Evolutionary conservation across 1,140 invertebrate genomes (phyloP), one percentile per base, ranked within the genome.

Genomic region (Ectropis grisescens): DNA sequence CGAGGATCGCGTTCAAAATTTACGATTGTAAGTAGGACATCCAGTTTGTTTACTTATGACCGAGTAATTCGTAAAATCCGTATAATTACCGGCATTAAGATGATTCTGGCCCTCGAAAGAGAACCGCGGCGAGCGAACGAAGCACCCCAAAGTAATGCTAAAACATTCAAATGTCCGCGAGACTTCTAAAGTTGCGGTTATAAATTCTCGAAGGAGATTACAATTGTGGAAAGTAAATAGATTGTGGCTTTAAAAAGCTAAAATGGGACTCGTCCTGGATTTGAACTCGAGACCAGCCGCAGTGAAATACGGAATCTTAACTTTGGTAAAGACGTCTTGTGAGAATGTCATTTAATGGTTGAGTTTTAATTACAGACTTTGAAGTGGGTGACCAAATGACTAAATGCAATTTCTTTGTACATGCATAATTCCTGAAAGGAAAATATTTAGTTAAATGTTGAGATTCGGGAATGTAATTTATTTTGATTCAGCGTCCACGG

Each of bases 11-110:
- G 16, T 19, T 8, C 46, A 37, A 67, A 76, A 80, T 76, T 80
- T 75, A 80, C 71, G 71, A 67, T 72, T 68, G 65, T 68, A 68
- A 74, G 72, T 72, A 74, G 66, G 58, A 52, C 60, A 67, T 75
- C 67, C 55, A 59, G 60, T 69, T 66, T 74, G 68, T 76, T 80
- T 80, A 74, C 69, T 80, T 76, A 76, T 74, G 71, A 67, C 49
- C 67, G 66, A 79, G 71, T 74, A 79, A 76, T 76, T 74, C 71
- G 53, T 24, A 47, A 59, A 74, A 76, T 79, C 74, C 59, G 71
- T 72, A 74, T 79, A 79, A 79, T 79, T 79, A 79, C 74, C 39
- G 58, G 62, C 60, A 75, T 79, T 75, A 79, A 75, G 69, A 75
- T 75, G 69, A 79, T 74, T 65, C 68, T 48, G 29, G 52, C 61